Evolutionary conservation across 2,113 vertebrate genomes (phyloP).

Genomic region (Gnathochromis pfefferi): DNA sequence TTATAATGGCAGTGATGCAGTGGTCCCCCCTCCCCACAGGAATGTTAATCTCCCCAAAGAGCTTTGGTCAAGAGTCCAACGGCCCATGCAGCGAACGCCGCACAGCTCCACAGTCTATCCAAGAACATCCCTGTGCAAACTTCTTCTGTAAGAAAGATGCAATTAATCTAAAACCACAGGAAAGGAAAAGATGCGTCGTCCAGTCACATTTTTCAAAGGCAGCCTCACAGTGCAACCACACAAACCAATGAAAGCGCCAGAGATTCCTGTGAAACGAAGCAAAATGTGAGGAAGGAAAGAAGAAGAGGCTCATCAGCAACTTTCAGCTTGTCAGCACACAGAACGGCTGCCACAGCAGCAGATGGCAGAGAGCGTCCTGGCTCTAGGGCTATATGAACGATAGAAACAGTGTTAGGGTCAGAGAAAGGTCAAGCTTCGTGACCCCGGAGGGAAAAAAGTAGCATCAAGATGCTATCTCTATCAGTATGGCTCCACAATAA

Average conservation of each 20-base stretch:
- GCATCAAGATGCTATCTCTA: neutral
- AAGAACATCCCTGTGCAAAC: neutral
- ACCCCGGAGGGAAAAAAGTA: neutral
- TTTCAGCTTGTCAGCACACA: neutral
- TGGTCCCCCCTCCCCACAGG: slow-evolving; percentile 20
- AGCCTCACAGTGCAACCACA: slow-evolving; percentile 17
- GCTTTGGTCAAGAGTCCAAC: slow-evolving; percentile 60
- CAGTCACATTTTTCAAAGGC: slow-evolving; percentile 10
- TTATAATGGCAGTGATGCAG: slow-evolving; percentile 54
- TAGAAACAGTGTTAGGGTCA: neutral
- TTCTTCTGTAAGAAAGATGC: neutral
- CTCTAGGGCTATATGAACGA: neutral
- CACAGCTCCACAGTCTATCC: slow-evolving; percentile 11
- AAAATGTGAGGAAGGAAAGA: neutral
- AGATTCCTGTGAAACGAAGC: slow-evolving; percentile 21
- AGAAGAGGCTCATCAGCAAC: neutral
- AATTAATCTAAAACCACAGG: slow-evolving; percentile 22
- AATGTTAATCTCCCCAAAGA: slow-evolving; percentile 66
- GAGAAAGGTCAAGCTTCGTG: neutral
- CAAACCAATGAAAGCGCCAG: neutral
- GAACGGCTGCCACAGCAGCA: neutral
- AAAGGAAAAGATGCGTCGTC: slow-evolving; percentile 25
- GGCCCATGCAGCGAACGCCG: slow-evolving; percentile 17
- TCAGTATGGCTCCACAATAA: neutral
- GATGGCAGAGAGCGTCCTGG: neutral